Base-by-base conservation (phyloP, 2,888 invertebrate genomes). In the Trissoscelio sp. region DNA sequence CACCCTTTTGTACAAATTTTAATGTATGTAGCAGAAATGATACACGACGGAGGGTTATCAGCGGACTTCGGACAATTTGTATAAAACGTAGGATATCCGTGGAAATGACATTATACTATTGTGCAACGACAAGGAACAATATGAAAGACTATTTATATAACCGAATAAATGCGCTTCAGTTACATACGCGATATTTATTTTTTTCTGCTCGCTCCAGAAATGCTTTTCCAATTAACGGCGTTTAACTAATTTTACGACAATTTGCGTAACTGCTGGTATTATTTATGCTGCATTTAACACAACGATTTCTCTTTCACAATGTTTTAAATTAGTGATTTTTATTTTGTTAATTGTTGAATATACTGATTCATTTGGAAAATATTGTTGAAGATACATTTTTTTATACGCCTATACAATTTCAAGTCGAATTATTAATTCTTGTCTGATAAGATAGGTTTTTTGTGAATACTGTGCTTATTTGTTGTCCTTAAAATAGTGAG, bases 1-100 rank as follows among this genome's bases (percentile, higher is more conserved):
- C 75, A 79, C 82, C 82, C 82, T 75, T 82, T 73, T 73, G 73
- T 69, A 73, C 77, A 64, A 79, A 73, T 80, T 83, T 80, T 78
- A 80, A 79, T 82, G 74, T 82, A 82, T 82, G 79, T 79, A 77
- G 79, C 46, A 75, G 77, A 77, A 77, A 73, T 79, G 77, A 77
- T 79, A 79, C 74, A 79, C 55, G 75, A 42, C 58, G 74, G 48
- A 75, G 74, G 64, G 73, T 67, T 75, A 79, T 79, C 77, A 69
- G 67, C 12, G 51, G 62, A 75, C 64, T 78, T 78, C 53, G 64
- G 48, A 80, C 77, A 73, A 79, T 79, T 82, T 79, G 72, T 72
- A 73, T 39, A 53, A 66, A 70, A 81, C 67, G 67, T 73, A 77
- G 62, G 72, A 81, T 67, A 67, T 81, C 64, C 60, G 75, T 69